Base-by-base conservation (phyloP, 2,113 vertebrate species). In the Platichthys flesus region DNA sequence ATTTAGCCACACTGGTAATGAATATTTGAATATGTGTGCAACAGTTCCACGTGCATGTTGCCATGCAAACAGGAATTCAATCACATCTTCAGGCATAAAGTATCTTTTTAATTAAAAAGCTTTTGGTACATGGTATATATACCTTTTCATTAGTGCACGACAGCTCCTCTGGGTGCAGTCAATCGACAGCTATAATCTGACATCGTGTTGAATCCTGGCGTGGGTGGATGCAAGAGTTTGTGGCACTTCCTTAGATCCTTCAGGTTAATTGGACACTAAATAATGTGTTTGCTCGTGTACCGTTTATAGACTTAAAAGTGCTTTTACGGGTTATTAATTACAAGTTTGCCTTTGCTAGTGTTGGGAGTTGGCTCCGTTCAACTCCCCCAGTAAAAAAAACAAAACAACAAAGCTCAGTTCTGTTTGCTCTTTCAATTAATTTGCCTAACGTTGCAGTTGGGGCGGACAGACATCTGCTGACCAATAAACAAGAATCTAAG, bases 271-370 rank as follows among this genome's bases (percentile, higher is more conserved):
- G 66, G 75, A 71, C 78, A 57, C 69, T 84, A 62, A 86, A 85
- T 81, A 76, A 84, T 84, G 49, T 57, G 47, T 81, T 84, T 76
- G 63, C 59, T 79, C 57, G 31, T 81, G 20, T 60, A 31, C 21
- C 59, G 35, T 83, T 84, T 72, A 79, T 75, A 64, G 70, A 76
- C 61, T 73, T 64, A 45, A 73, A 77, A 71, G 67, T 71, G 69
- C 78, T 85, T 86, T 89, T 72, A 79, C 73, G 86, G 60, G 85
- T 84, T 85, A 87, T 83, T 78, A 81, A 88, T 89, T 82, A 74
- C 64, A 81, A 57, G 85, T 78, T 84, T 85, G 51, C 60, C 1
- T 1, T 72, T 67, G 54, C 52, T 58, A 75, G 76, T 80, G 85
- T 81, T 49, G 77, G 79, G 74, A 65, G 70, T 79, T 81, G 75